Conservation (phyloP, 2,888 invertebrate genomes). For the Agrenia bidenticulata region DNA sequence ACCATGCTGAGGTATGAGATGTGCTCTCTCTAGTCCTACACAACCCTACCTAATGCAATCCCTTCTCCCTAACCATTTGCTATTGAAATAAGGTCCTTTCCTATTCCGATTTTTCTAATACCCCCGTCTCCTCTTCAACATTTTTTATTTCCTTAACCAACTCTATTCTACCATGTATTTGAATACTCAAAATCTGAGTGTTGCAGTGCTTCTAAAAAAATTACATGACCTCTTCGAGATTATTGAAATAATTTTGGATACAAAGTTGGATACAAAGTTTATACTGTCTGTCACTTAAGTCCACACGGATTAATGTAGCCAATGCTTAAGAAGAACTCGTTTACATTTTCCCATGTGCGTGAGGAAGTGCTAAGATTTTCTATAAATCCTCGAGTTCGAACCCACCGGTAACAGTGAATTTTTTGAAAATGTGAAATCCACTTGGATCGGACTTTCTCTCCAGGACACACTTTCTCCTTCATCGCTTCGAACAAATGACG, state of each 20-base stretch:
- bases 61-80: constrained; percentile 21
- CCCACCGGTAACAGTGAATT: background rate
- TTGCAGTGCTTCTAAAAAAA: no score
- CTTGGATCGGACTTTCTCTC: constrained; percentile 3
- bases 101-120: constrained; percentile 19
- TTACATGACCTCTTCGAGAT: no score
- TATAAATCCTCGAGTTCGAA: no score
- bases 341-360: no score
- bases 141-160: constrained; percentile 34
- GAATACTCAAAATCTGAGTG: no score
- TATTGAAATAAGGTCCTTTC: constrained; percentile 10
- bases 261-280: no score
- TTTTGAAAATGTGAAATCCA: constrained; percentile 4
- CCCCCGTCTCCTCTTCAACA: constrained; percentile 33
- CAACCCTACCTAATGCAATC: constrained; percentile 42
- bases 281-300: no score
- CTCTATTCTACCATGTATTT: constrained; percentile 11
- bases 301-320: no score
- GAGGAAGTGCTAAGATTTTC: no score
- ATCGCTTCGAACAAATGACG: constrained; percentile 43
- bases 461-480: constrained; percentile 33
- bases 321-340: no score
- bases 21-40: no score
- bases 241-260: no score
- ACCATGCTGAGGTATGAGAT: constrained; percentile 41